These are phyloP conservation scores for Amitus sp. DNA, from an alignment of 2,888 invertebrate genomes.

Conservation along the genomic window DNA sequence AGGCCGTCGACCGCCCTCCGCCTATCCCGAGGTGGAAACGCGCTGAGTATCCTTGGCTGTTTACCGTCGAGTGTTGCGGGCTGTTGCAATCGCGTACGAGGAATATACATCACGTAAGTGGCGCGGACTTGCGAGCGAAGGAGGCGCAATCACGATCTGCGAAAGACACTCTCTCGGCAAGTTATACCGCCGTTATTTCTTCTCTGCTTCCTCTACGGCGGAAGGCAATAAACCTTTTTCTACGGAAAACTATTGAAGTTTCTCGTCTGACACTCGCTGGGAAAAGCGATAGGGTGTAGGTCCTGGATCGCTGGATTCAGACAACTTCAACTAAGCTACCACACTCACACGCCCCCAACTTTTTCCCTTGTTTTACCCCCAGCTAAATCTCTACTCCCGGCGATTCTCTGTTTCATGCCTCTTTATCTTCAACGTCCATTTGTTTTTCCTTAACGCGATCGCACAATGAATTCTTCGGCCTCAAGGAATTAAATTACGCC, in stretches of 20 bases:
- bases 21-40: slow-evolving; percentile 47
- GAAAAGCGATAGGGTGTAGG: slow-evolving; percentile 9
- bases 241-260: slow-evolving; percentile 33
- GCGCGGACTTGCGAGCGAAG: slow-evolving; percentile 10
- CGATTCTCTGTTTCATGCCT: slow-evolving; percentile 26
- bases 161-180: slow-evolving; percentile 24
- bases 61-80: slow-evolving; percentile 32
- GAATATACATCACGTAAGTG: slow-evolving; percentile 9
- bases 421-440: slow-evolving; percentile 32
- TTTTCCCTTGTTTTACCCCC: slow-evolving; percentile 10
- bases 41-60: slow-evolving; percentile 46
- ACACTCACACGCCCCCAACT: slow-evolving; percentile 22
- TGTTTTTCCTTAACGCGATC: slow-evolving; percentile 32
- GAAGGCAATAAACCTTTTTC: slow-evolving; percentile 43
- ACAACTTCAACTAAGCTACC: slow-evolving; percentile 2
- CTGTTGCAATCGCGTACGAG: background rate
- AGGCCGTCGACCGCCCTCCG: background rate
- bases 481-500: slow-evolving; percentile 31
- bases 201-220: slow-evolving; percentile 17
- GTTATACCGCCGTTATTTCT: slow-evolving; percentile 19
- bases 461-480: slow-evolving; percentile 20
- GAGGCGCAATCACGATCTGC: slow-evolving; percentile 37
- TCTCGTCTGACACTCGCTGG: slow-evolving; percentile 26
- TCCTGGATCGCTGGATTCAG: slow-evolving; percentile 12
- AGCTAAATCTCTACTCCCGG: slow-evolving; percentile 27